Base-by-base conservation (phyloP, 1,140 invertebrate species). In the Aphaenogaster floridana region DNA sequence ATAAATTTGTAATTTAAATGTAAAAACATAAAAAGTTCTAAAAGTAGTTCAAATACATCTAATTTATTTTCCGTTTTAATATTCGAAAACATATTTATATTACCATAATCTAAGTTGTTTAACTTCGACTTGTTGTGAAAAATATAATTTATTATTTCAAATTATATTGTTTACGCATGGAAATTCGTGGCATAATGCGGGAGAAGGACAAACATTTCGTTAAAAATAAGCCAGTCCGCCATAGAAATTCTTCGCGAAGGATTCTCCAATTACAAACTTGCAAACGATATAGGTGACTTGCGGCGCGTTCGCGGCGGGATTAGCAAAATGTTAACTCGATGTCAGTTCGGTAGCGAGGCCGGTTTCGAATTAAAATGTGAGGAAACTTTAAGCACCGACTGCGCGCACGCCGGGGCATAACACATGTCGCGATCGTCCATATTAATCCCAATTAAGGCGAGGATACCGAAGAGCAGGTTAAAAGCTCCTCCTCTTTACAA, bases 361-460 rank as follows among this genome's bases (percentile, higher is more conserved):
- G 42, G 59, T 71, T 54, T 64, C 50, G 80, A 78, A 90, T 90
- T 81, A 86, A 90, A 90, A 90, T 86, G 89, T 88, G 80, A 88
- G 13, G 76, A 64, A 88, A 89, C 42, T 79, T 90, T 81, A 90
- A 90, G 68, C 66, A 61, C 45, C 69, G 64, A 21, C 48, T 34
- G 21, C n/a, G 13, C 36, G 36, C 36, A 39, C 11, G 52, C 42
- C 6, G 36, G 28, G 57, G 6, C 9, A 34, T 59, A 54, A 72
- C 84, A 87, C 63, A 78, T 66, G 88, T 89, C 76, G 69, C 71
- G 54, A 63, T 80, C 48, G 64, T 84, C 59, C 63, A 87, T 88
- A 91, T 86, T 88, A 91, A 91, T 91, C 66, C 90, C 90, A 91
- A 91, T 91, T 89, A 89, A 91, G 72, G 87, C 78, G 45, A 39